Base-by-base conservation (phyloP, 2,113 vertebrate genomes). In the Stercorarius parasiticus region DNA sequence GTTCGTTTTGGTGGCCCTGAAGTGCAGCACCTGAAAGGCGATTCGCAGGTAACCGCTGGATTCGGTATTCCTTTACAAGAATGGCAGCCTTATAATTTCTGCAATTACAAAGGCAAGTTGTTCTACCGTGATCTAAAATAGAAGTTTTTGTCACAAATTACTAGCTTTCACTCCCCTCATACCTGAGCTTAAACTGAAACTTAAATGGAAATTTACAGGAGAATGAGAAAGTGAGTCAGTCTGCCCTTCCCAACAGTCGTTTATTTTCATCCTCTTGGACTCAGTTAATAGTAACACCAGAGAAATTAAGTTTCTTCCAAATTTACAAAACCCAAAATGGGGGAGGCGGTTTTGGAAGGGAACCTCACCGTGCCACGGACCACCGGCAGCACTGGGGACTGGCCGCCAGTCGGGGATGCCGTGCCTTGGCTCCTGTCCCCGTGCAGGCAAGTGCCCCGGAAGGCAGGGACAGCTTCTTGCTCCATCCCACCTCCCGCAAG, bases 131-230 rank as follows among this genome's bases (percentile, higher is more conserved):
- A 91, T 82, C 67, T 72, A 93, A 97, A 96, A 88, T 64, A 94
- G 95, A 71, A 93, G 88, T 77, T 92, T 95, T 95, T 86, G 95
- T 95, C 94, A 92, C 73, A 93, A 92, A 90, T 97, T 94, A 94
- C 95, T 8, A 15, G 95, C 92, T 96, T 95, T 95, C 92, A 96
- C 77, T 95, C 85, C 85, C 42, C 86, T 95, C 90, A 69, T 81
- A 95, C 93, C 97, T 93, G 93, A 95, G 93, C 88, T 92, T 86
- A 70, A 88, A 92, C 92, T 62, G 42, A 95, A 95, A 96, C 90
- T 92, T 74, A 82, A 95, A 94, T 94, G 94, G 95, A 97, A 97
- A 97, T 93, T 94, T 94, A 93, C 94, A 95, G 94, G 82, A 90
- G 90, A 92, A 92, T 53, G 77, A 90, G 94, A 93, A 95, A 90